These are phyloP conservation scores for Anagyrus pseudococci DNA, from an alignment of 2,888 invertebrate species.

Conservation along the genomic window DNA sequence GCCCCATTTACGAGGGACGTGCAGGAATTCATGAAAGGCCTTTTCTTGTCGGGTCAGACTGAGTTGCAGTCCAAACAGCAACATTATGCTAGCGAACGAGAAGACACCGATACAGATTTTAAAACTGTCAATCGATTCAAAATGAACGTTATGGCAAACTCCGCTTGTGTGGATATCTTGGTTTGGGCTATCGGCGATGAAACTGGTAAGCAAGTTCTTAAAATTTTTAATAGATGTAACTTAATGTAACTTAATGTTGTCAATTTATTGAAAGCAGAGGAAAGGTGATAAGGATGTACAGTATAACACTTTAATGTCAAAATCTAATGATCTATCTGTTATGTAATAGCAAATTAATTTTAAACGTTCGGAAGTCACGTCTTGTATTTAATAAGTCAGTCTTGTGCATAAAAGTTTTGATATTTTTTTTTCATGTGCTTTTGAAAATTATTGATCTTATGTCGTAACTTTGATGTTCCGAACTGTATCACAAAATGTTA, in stretches of 20 bases:
- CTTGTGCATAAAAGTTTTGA: neutral
- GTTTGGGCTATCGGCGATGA: conserved; percentile 99
- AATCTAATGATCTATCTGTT: neutral
- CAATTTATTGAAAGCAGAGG: neutral
- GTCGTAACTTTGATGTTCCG: neutral
- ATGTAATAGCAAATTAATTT: neutral
- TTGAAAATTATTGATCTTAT: neutral
- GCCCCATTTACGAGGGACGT: conserved; percentile 92
- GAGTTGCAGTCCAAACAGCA: conserved; percentile 88
- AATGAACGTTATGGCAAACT: conserved; percentile 95
- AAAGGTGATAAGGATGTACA: neutral
- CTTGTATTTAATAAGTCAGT: neutral
- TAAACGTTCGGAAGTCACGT: neutral
- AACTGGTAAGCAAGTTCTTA: conserved; percentile 72
- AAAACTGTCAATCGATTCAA: conserved; percentile 89
- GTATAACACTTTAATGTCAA: neutral
- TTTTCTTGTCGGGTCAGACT: conserved; percentile 92
- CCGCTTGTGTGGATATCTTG: conserved; percentile 94
- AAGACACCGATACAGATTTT: conserved; percentile 81
- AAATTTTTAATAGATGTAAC: neutral
- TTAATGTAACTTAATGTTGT: neutral
- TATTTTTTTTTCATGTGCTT: neutral
- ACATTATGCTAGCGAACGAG: conserved; percentile 83
- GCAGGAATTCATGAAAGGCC: conserved; percentile 83
- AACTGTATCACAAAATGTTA: neutral